Conservation (phyloP, 2,797 vertebrate genomes). For the Lagothrix lagotricha region DNA sequence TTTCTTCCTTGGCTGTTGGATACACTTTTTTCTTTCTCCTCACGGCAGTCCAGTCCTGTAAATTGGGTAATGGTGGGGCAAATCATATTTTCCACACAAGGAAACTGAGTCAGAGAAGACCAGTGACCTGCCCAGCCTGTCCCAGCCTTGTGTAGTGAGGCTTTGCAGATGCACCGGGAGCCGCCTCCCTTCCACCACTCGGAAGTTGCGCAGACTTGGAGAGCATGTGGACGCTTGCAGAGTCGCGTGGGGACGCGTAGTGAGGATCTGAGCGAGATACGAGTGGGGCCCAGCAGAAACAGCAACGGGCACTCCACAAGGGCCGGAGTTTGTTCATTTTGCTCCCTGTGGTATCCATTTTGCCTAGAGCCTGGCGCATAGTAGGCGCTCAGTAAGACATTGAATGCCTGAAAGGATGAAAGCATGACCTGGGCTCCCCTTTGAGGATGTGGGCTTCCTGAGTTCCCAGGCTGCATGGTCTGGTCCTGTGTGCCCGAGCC, state of each 20-base stretch:
- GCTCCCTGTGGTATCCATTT: neutral
- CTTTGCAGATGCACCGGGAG: neutral
- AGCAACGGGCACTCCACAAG: fast-evolving
- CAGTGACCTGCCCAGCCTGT: neutral
- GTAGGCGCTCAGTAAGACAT: neutral
- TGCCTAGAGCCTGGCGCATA: neutral
- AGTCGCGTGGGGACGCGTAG: neutral
- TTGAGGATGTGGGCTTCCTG: fast-evolving
- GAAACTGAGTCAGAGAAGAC: neutral
- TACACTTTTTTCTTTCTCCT: neutral
- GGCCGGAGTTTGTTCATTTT: neutral
- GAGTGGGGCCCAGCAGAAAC: neutral
- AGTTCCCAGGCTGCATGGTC: fast-evolving
- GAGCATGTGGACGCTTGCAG: fast-evolving
- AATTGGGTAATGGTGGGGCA: neutral
- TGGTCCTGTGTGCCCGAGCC: fast-evolving
- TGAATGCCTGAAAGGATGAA: fast-evolving
- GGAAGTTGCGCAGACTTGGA: neutral
- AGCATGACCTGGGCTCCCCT: neutral
- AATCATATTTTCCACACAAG: fast-evolving
- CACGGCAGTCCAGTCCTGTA: neutral
- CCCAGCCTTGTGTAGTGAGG: fast-evolving
- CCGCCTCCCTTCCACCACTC: fast-evolving
- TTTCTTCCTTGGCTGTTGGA: neutral
- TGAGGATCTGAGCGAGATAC: no score